phyloP scores from a whole-genome alignment of 2,888 invertebrate species.

The Coronaproctus castanopsis region DNA sequence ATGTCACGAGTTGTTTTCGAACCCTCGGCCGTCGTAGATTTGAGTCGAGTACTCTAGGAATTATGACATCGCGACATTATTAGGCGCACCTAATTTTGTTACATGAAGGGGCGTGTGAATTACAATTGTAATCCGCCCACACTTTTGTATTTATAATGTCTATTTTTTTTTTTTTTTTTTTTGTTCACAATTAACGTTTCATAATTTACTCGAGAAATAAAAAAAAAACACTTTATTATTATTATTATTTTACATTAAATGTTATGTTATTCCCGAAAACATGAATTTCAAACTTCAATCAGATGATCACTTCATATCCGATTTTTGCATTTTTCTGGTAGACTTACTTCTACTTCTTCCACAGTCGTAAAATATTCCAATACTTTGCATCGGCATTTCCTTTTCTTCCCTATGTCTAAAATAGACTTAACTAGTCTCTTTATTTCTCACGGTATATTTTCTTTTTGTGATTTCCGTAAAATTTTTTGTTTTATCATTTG shows the following conservation, averaged over 20 bases:
- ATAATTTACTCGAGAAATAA: background rate
- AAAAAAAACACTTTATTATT: background rate
- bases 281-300: background rate
- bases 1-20: too few species aligned
- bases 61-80: too few species aligned
- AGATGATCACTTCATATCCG: background rate
- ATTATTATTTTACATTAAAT: background rate
- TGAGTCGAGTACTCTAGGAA: too few species aligned
- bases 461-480: background rate
- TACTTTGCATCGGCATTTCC: background rate
- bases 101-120: too few species aligned
- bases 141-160: too few species aligned
- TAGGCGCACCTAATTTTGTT: too few species aligned
- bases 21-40: too few species aligned
- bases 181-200: background rate
- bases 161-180: too few species aligned
- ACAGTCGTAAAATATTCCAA: background rate
- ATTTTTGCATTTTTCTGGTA: background rate
- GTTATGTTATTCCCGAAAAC: background rate
- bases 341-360: background rate
- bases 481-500: background rate
- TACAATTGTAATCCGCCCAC: too few species aligned
- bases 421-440: background rate
- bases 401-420: background rate
- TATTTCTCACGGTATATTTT: background rate